These are phyloP conservation scores for Meandrusa payeni DNA, from an alignment of 2,888 invertebrate genomes.

Conservation along the genomic window DNA sequence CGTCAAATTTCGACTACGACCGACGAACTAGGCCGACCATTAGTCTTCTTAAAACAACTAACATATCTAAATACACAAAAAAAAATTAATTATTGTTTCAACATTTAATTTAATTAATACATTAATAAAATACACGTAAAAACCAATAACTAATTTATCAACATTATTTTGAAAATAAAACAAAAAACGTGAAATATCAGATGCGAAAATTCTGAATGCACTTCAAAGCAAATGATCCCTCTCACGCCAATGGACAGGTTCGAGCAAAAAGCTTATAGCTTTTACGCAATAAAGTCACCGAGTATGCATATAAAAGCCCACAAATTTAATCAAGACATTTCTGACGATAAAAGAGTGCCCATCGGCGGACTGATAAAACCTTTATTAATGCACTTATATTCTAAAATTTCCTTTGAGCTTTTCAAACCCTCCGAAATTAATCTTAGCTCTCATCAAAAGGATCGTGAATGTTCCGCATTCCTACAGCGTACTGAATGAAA, in stretches of 20 bases:
- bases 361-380: conserved; percentile 52
- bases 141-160: too few relatives aligned
- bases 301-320: conserved; percentile 66
- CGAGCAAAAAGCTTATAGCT: conserved; percentile 44
- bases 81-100: too few relatives aligned
- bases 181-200: too few relatives aligned
- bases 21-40: too few relatives aligned
- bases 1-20: too few relatives aligned
- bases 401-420: conserved; percentile 74
- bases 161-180: too few relatives aligned
- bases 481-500: conserved; percentile 50
- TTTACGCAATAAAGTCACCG: conserved; percentile 59
- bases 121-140: too few relatives aligned
- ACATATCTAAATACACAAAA: too few relatives aligned
- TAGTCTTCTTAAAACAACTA: too few relatives aligned
- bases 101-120: too few relatives aligned
- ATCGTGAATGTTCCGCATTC: conserved; percentile 68
- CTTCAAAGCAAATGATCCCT: conserved; percentile 15
- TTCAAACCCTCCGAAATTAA: conserved; percentile 69
- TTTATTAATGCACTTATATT: conserved; percentile 79
- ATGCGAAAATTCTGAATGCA: too few relatives aligned
- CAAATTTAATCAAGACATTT: conserved; percentile 76
- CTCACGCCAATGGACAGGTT: conserved; percentile 5
- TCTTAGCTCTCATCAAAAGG: conserved; percentile 75
- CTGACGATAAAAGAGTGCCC: conserved; percentile 61